Conservation (phyloP, 2,113 vertebrate genomes). For the Megaceryle maxima region DNA sequence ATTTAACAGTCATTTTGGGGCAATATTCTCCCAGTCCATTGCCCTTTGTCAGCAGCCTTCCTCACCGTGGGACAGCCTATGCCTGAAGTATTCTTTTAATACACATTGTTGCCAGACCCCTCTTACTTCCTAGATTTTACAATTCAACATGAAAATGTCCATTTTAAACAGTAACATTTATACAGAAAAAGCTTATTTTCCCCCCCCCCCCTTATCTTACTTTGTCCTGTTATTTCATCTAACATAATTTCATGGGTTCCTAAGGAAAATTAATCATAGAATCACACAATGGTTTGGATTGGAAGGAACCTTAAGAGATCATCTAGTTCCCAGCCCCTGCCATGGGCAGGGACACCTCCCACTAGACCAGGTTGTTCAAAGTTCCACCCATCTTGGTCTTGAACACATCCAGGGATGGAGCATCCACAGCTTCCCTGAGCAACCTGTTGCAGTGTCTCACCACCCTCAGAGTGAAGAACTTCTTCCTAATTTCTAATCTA, state of each 20-base stretch:
- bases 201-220: background rate
- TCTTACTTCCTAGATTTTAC: background rate
- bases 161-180: background rate
- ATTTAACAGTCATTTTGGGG: background rate
- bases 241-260: background rate
- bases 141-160: background rate
- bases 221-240: background rate
- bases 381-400: too few species aligned
- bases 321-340: too few species aligned
- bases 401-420: too few species aligned
- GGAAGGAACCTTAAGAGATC: too few species aligned
- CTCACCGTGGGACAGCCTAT: background rate
- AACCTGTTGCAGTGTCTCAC: too few species aligned
- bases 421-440: too few species aligned
- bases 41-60: background rate
- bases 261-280: background rate
- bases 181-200: background rate
- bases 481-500: too few species aligned
- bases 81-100: background rate
- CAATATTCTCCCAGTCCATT: background rate
- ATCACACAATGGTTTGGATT: too few species aligned
- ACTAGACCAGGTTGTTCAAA: too few species aligned
- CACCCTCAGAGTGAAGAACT: too few species aligned
- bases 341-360: too few species aligned
- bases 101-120: background rate